Conservation (phyloP, 2,113 vertebrate species). For the Ochotona princeps region DNA sequence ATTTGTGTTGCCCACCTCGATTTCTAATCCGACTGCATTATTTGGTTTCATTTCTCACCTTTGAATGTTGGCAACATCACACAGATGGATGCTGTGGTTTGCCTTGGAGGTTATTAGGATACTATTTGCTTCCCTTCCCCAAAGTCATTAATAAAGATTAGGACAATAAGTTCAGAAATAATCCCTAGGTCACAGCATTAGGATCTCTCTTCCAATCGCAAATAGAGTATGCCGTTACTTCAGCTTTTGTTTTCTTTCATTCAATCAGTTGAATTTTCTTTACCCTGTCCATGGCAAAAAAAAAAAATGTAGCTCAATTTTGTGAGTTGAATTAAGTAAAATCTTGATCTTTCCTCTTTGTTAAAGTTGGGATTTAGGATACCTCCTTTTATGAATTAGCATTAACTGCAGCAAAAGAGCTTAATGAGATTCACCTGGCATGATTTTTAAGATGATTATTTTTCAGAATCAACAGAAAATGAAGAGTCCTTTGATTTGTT, state of each 20-base stretch:
- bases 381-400: constrained; percentile 61
- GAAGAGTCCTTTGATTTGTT: constrained; percentile 52
- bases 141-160: constrained; percentile 61
- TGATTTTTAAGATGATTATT: constrained; percentile 37
- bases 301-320: background rate
- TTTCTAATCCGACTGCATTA: constrained; percentile 64
- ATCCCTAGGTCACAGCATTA: constrained; percentile 19
- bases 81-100: constrained; percentile 69
- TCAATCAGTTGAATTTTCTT: constrained; percentile 14
- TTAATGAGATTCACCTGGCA: constrained; percentile 64
- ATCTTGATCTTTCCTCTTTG: constrained; percentile 16
- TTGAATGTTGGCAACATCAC: constrained; percentile 49
- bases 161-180: constrained; percentile 47
- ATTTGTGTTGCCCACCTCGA: constrained; percentile 61
- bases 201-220: background rate
- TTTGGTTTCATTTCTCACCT: constrained; percentile 67
- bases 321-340: constrained; percentile 43
- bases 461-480: constrained; percentile 61
- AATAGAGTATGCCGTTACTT: constrained; percentile 14
- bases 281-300: background rate
- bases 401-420: constrained; percentile 56
- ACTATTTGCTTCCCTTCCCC: constrained; percentile 62
- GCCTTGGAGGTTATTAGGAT: constrained; percentile 70
- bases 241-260: constrained; percentile 43
- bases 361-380: constrained; percentile 52